Evolutionary conservation across 2,888 invertebrate genomes (phyloP).

Genomic region (Reticulitermes lucifugus): DNA sequence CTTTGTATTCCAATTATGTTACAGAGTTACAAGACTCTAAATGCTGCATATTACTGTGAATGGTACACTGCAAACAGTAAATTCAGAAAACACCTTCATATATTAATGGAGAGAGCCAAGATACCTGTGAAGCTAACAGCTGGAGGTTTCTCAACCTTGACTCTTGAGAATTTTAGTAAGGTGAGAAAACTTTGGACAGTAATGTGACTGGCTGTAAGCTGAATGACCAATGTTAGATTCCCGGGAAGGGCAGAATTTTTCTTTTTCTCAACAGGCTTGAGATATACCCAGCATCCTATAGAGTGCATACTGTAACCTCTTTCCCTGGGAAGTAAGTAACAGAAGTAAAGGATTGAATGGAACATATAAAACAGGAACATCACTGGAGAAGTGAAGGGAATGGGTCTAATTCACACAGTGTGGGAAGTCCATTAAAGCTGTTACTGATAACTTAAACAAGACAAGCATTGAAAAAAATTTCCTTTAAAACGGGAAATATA

Average conservation of each 20-base stretch:
- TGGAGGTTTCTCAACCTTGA: not conserved
- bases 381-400: too few species aligned
- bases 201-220: not conserved
- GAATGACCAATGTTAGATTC: not conserved
- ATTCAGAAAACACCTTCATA: not conserved
- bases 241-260: not conserved
- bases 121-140: constrained; percentile 11
- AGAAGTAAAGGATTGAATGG: too few species aligned
- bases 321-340: not conserved
- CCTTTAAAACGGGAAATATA: too few species aligned
- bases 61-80: not conserved
- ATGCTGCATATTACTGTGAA: constrained; percentile 23
- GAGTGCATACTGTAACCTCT: not conserved
- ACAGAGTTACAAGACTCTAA: not conserved
- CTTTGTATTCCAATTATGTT: not conserved
- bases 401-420: too few species aligned
- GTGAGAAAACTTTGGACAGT: not conserved
- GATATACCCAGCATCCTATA: not conserved
- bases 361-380: too few species aligned
- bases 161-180: not conserved
- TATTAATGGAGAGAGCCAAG: constrained; percentile 21
- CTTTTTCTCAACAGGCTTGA: not conserved
- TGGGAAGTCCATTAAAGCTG: too few species aligned
- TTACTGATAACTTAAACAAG: too few species aligned
- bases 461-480: too few species aligned